Evolutionary conservation across 2,797 vertebrate genomes (phyloP).

Genomic region (Chrosomus eos): DNA sequence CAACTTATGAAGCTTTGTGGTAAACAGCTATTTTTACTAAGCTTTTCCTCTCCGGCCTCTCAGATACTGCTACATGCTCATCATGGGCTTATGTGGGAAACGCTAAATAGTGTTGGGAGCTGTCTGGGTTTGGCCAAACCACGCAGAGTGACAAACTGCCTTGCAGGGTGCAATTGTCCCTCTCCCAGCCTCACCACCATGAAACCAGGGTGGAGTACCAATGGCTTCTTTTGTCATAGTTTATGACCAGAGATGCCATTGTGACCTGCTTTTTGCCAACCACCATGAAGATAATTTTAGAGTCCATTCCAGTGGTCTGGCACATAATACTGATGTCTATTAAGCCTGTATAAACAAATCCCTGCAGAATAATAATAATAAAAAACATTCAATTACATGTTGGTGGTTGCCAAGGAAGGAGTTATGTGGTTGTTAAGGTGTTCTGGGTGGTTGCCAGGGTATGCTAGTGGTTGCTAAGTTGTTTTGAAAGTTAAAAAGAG

Average conservation of each 20-base stretch:
- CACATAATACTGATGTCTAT: constrained; percentile 2
- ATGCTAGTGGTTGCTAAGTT: background rate
- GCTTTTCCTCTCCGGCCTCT: constrained; percentile 63
- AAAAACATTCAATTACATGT: background rate
- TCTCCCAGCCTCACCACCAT: constrained; percentile 64
- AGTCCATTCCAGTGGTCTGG: constrained; percentile 47
- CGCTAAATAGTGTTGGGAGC: constrained; percentile 62
- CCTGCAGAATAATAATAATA: background rate
- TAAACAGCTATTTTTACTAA: constrained; percentile 57
- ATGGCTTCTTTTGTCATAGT: constrained; percentile 43
- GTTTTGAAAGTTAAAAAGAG: background rate
- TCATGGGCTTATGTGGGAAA: constrained; percentile 70
- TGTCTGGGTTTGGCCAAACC: constrained; percentile 69
- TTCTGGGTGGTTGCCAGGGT: background rate
- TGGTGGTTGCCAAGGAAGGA: background rate
- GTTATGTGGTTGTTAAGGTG: background rate
- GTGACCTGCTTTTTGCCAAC: constrained; percentile 61
- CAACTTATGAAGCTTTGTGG: constrained; percentile 54
- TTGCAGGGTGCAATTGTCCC: constrained; percentile 68
- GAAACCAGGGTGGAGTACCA: constrained; percentile 74
- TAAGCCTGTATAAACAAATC: constrained; percentile 12
- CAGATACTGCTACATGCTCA: constrained; percentile 67
- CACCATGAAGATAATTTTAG: constrained; percentile 65
- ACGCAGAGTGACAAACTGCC: constrained; percentile 70
- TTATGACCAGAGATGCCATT: constrained; percentile 55